Evolutionary conservation across 2,888 invertebrate species (phyloP), one percentile per base, ranked within the genome.

Genomic region (Tetranychus piercei): DNA sequence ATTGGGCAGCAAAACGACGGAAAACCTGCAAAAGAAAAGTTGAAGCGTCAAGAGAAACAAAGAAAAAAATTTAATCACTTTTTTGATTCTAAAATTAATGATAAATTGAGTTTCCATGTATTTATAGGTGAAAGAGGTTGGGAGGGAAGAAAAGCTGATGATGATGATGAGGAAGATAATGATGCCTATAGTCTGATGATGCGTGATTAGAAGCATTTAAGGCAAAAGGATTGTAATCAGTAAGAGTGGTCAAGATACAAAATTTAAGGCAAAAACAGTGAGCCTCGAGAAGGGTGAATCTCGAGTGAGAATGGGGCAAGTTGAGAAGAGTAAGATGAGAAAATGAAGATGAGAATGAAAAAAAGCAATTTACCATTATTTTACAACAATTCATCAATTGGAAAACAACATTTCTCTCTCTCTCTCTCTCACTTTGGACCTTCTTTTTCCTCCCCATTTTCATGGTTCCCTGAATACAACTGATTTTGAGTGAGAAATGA

Each of bases 171-270:
- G 2, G 55, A 55, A 15, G 55, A 55, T 15, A 15, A 55, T 55
- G 55, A 55, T 55, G 55, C 9, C 55, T 9, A 55, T 55, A 55
- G 55, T 55, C 55, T 55, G 55, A 55, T 55, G 55, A 55, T 55
- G 55, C 55, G 55, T 55, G 55, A 55, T 55, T 55, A 55, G 55
- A 55, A 55, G 55, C 55, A 55, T 55, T 55, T 55, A 55, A 55
- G 55, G 55, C 55, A 55, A 55, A 55, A 55, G 55, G 55, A 55
- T 55, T 55, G 55, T 55, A 55, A 55, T 55, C 55, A 55, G 55
- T 55, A 55, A 55, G 55, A 55, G 55, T 55, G 55, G 55, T 55
- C 55, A 55, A 15, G 9, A 9, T 7, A 34, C 34, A 34, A 34
- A 34, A 34, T 34, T 34, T 34, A 34, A 34, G 34, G 34, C 34